Conservation (phyloP, 2,113 vertebrate genomes). For the Rhinolophus ferrumequinum region DNA sequence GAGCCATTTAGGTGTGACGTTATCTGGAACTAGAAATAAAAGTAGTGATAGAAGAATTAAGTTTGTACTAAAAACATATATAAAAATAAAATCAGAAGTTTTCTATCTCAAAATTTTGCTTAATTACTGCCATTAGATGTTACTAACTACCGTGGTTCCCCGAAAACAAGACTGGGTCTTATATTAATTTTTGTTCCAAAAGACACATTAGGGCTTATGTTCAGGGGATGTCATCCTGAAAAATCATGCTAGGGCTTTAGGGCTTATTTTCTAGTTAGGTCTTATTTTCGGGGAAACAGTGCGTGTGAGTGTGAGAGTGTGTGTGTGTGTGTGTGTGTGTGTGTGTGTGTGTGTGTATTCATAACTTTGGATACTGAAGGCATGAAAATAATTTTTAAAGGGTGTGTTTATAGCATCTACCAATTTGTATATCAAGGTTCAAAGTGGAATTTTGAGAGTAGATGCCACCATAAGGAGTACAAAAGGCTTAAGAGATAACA, state of each 20-base stretch:
- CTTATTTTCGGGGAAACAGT: no score
- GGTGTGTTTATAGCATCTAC: not conserved
- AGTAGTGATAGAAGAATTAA: not conserved
- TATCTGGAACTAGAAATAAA: conserved; percentile 11
- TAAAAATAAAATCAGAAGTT: not conserved
- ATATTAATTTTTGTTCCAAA: no score
- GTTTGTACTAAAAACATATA: not conserved
- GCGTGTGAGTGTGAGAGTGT: no score
- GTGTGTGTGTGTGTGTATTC: not conserved
- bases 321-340: no score
- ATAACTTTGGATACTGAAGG: conserved; percentile 16
- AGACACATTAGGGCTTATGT: no score
- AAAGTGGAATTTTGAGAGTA: conserved; percentile 26
- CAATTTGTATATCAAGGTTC: not conserved
- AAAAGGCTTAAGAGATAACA: not conserved
- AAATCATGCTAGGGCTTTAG: no score
- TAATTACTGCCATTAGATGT: not conserved
- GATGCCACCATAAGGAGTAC: not conserved
- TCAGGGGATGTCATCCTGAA: no score
- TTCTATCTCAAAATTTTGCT: not conserved
- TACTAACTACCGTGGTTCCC: not conserved
- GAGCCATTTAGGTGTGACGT: conserved; percentile 8
- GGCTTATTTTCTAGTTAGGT: no score
- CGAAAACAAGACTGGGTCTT: no score
- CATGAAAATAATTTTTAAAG: not conserved